These are phyloP conservation scores for Mycetomoellerius zeteki DNA, from an alignment of 1,140 invertebrate genomes.

Conservation along the genomic window DNA sequence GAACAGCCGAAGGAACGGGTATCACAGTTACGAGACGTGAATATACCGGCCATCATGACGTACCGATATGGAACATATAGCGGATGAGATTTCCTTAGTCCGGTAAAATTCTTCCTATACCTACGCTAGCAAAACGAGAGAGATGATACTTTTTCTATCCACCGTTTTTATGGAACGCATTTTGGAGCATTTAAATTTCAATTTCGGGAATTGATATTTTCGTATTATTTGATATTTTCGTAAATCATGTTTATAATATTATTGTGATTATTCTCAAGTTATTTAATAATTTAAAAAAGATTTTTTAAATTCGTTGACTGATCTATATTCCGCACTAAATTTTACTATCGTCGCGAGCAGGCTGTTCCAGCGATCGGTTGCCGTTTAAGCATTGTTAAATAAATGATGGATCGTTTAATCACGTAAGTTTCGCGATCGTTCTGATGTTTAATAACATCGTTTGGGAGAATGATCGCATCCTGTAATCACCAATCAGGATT, in stretches of 20 bases:
- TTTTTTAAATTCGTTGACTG: background rate
- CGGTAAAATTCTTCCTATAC: slow-evolving; percentile 56
- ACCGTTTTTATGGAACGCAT: slow-evolving; percentile 58
- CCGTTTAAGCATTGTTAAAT: slow-evolving; percentile 31
- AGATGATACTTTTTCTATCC: slow-evolving; percentile 62
- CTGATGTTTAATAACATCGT: slow-evolving; percentile 29
- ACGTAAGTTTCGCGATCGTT: slow-evolving; percentile 39
- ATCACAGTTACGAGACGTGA: slow-evolving; percentile 68
- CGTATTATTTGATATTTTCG: background rate
- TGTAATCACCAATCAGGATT: slow-evolving; percentile 25
- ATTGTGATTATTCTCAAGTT: slow-evolving; percentile 28
- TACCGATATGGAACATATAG: slow-evolving; percentile 64
- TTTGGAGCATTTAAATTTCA: slow-evolving; percentile 27
- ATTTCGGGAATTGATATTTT: slow-evolving; percentile 33
- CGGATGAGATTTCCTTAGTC: slow-evolving; percentile 70
- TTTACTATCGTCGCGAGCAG: background rate
- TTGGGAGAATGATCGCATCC: slow-evolving; percentile 41
- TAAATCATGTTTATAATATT: background rate
- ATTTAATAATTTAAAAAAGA: slow-evolving; percentile 8
- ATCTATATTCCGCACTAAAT: background rate
- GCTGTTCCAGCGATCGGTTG: background rate
- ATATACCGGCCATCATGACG: slow-evolving; percentile 69
- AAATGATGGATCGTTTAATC: slow-evolving; percentile 57
- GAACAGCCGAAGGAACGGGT: slow-evolving; percentile 62
- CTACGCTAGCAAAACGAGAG: slow-evolving; percentile 19